Evolutionary conservation across 2,888 invertebrate species (phyloP), one percentile per base, ranked within the genome.

Genomic region (Prosapia bicincta): DNA sequence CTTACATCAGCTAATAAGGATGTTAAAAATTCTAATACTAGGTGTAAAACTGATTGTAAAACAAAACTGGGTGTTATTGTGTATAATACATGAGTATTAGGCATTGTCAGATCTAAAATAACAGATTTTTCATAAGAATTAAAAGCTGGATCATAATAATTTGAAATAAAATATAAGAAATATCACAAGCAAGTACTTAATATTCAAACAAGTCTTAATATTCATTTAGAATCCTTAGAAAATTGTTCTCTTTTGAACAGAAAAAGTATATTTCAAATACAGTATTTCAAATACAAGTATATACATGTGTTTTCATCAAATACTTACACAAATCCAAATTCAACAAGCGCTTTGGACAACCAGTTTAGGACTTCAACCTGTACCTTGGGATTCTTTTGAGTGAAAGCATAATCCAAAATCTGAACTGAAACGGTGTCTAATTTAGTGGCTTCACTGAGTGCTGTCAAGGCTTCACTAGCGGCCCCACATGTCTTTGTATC

Each of bases 341-440:
- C 96, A 82, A 90, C 90, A 5, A 97, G 88, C 0, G 95, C 92
- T 65, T 85, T 89, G 0, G 90, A 86, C 78, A 96, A 87, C 96
- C 97, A 97, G 76, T 89, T 88, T 73, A 97, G 87, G 75, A 94
- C 88, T 84, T 97, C 97, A 0, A 93, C 91, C 83, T 96, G 95
- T 65, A 96, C 94, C 85, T 96, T 96, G 0, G 97, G 97, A 83
- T 93, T 97, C 85, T 96, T 96, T 84, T 96, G 95, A 10, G 86
- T 86, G 85, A 96, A 94, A 0, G 95, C 93, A 83, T 90, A 92
- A 1, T 90, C 88, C 26, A 95, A 85, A 0, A 93, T 90, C 83
- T 92, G 91, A 32, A 88, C 88, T 0, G 93, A 88, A 0, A 96
- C 90, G 79, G 90, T 90, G 74, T 94, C 93, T 10, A 97, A 85